A percentile compares a stretch with the other conserved stretches of the same genome.
These are phyloP conservation scores for Petrophora chlorosata DNA, from an alignment of 2,888 invertebrate genomes.

Conservation along the genomic window DNA sequence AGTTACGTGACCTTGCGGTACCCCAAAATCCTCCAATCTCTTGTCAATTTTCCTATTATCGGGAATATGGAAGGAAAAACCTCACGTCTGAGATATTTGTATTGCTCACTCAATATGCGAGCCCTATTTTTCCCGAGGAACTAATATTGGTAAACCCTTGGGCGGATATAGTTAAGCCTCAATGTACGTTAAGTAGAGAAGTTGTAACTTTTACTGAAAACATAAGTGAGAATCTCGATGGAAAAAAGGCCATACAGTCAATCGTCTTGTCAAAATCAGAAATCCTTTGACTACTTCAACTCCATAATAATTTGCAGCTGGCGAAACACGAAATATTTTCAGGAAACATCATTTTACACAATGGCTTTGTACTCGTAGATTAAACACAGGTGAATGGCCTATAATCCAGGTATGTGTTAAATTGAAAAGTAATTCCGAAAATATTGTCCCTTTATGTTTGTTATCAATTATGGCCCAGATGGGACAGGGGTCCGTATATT, in stretches of 20 bases:
- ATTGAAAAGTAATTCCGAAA: slow-evolving; percentile 42
- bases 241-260: too few relatives aligned
- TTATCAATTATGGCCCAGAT: slow-evolving; percentile 51
- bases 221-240: not conserved
- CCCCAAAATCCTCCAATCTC: slow-evolving; percentile 40
- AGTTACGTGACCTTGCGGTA: slow-evolving; percentile 41
- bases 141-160: slow-evolving; percentile 6
- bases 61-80: slow-evolving; percentile 38
- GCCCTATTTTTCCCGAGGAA: slow-evolving; percentile 8
- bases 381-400: not conserved
- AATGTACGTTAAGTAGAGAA: not conserved
- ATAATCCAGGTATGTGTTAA: not conserved
- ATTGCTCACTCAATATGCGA: slow-evolving; percentile 29
- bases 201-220: not conserved
- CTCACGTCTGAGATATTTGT: slow-evolving; percentile 29
- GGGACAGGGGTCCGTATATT: slow-evolving; percentile 51
- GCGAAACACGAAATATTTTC: too few relatives aligned
- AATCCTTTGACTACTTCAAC: too few relatives aligned
- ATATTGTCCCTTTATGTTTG: slow-evolving; percentile 46
- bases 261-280: too few relatives aligned
- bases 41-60: slow-evolving; percentile 53
- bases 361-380: too few relatives aligned
- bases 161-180: not conserved
- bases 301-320: too few relatives aligned
- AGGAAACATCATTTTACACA: too few relatives aligned